Evolutionary conservation across 1,140 invertebrate genomes (phyloP).

Genomic region (Drosophila miranda): DNA sequence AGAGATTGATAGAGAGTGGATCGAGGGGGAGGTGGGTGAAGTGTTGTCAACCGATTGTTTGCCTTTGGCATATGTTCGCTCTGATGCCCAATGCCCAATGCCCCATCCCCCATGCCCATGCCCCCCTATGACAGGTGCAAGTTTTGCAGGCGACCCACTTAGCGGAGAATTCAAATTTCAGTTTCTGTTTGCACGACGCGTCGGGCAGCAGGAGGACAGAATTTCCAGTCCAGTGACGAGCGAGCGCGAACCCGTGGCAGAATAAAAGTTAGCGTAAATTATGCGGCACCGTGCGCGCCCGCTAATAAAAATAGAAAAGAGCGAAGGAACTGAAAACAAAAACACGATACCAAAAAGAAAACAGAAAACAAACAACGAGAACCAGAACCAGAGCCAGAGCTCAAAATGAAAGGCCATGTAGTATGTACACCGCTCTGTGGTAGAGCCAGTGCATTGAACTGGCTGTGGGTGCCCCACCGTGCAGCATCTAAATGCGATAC

Average conservation of each 20-base stretch:
- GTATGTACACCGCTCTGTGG: neutral
- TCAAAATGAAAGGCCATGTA: constrained; percentile 22
- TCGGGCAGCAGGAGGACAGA: constrained; percentile 4
- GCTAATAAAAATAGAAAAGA: constrained; percentile 40
- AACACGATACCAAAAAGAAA: constrained; percentile 9
- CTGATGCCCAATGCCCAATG: constrained; percentile 1
- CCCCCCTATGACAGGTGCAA: constrained; percentile 33
- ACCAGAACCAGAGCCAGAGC: neutral
- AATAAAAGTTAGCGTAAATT: constrained; percentile 69
- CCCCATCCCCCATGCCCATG: neutral
- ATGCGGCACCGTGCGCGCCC: constrained; percentile 51
- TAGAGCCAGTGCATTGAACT: constrained; percentile 47
- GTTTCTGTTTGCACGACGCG: constrained; percentile 2
- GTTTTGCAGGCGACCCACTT: constrained; percentile 44
- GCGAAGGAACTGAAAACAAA: constrained; percentile 3
- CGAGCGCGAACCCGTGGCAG: constrained; percentile 15
- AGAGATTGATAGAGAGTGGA: neutral
- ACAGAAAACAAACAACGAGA: constrained; percentile 17
- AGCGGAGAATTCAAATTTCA: constrained; percentile 47
- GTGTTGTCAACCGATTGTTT: constrained; percentile 62
- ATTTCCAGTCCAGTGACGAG: constrained; percentile 28
- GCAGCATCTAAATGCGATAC: constrained; percentile 35
- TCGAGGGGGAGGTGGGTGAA: too few species aligned
- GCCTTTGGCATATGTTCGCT: constrained; percentile 47
- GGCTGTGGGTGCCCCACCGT: neutral